Evolutionary conservation across 2,888 invertebrate genomes (phyloP), one percentile per base, ranked within the genome.

Genomic region (Andrena dorsata): DNA sequence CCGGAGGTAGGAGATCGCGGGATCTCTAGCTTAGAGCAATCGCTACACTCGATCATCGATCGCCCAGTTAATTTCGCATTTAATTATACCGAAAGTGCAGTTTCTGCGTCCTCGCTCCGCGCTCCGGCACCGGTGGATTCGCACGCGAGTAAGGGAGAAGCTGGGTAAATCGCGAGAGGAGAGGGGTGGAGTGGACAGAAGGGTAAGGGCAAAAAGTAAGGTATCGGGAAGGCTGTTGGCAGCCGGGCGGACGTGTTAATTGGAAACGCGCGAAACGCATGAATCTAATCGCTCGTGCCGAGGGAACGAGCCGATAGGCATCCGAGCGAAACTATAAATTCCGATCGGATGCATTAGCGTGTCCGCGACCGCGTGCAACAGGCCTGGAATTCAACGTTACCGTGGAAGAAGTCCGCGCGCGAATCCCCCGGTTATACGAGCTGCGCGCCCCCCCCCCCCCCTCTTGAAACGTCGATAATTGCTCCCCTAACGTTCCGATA

Each of bases 291-390:
- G 86, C 35, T 60, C 86, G 84, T 70, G 72, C 80, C 83, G 83
- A 79, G 80, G 80, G 82, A 85, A 82, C 84, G 79, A 71, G 72
- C 69, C 83, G 90, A 90, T 90, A 88, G 82, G 76, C 73, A 76
- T 65, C 63, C 80, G 80, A 84, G 78, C 79, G 88, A 88, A 88
- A 90, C 90, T 86, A 91, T 91, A 91, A 91, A 91, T 91, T 90
- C 87, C 87, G 86, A 88, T 90, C 84, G 88, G 87, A 86, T 88
- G 89, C 89, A 91, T 91, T 91, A 91, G 88, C 90, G 71, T 76
- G 85, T 80, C 30, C 69, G 53, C 68, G 61, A 65, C 69, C 53
- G 51, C 49, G 49, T 49, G 71, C 80, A 68, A 60, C 81, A 41
- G 65, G 32, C 23, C 56, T 65, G 78, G 77, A 83, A 83, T 83